phyloP scores from a whole-genome alignment of 2,113 vertebrate genomes.

The Corvus cornix region DNA sequence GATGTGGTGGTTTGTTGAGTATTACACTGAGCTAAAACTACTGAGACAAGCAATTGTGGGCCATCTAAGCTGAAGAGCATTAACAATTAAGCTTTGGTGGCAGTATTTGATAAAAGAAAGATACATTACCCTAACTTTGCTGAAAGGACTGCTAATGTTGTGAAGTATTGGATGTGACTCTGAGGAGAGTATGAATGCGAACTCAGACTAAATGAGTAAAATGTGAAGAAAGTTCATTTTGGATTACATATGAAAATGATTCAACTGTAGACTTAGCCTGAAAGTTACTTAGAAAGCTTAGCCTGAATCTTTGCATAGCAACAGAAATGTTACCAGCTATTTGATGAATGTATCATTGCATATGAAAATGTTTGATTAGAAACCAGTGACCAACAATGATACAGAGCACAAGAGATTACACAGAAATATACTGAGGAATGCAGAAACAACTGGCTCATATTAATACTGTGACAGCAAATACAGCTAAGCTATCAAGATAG shows the following conservation, averaged over 20 bases:
- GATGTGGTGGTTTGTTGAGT: background rate
- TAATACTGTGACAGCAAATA: slow-evolving; percentile 34
- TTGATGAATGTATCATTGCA: background rate
- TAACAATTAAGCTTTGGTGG: slow-evolving; percentile 44
- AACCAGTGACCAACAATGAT: background rate
- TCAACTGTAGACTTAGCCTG: background rate
- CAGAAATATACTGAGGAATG: background rate
- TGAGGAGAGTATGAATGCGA: background rate
- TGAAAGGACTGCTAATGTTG: background rate
- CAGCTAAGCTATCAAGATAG: slow-evolving; percentile 51
- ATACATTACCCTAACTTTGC: slow-evolving; percentile 2
- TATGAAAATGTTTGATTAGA: background rate
- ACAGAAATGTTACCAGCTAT: background rate
- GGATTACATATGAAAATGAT: background rate
- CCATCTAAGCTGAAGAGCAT: background rate
- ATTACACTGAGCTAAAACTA: slow-evolving; percentile 16
- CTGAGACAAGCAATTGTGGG: slow-evolving; percentile 28
- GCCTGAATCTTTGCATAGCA: background rate
- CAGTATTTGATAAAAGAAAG: slow-evolving; percentile 27
- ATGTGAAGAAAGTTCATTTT: background rate
- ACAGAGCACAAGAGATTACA: background rate
- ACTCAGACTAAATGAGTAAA: background rate
- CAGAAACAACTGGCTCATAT: background rate
- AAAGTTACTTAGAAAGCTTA: background rate
- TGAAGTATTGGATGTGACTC: background rate